These are phyloP conservation scores for Rhynchopsitta pachyrhyncha DNA, from an alignment of 2,113 vertebrate genomes.

Conservation along the genomic window DNA sequence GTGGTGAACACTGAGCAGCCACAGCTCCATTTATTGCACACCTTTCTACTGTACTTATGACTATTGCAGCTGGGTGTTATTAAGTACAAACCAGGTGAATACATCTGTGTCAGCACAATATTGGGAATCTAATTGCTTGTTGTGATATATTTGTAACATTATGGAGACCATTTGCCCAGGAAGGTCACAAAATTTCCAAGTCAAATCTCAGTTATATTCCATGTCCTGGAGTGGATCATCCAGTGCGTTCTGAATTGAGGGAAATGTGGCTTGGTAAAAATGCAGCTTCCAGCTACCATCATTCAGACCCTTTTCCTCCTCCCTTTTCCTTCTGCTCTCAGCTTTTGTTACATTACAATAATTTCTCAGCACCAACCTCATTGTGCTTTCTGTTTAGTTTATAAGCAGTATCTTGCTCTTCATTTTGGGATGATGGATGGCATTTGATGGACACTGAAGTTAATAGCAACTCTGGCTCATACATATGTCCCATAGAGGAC, in stretches of 20 bases:
- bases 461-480: not conserved
- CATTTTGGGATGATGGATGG: not conserved
- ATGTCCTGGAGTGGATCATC: not conserved
- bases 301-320: not conserved
- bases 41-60: not conserved
- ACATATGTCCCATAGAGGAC: not conserved
- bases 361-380: not conserved
- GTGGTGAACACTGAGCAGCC: not conserved
- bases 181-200: not conserved
- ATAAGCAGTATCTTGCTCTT: not conserved
- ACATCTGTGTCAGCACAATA: not conserved
- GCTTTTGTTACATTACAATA: not conserved
- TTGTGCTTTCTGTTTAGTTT: not conserved
- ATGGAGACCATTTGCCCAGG: not conserved
- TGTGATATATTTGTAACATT: not conserved
- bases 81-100: not conserved
- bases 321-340: not conserved
- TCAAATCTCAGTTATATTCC: not conserved
- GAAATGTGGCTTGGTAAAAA: not conserved
- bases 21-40: not conserved
- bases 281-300: not conserved
- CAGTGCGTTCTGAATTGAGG: not conserved
- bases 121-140: not conserved
- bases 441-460: not conserved
- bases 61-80: not conserved